Conservation (phyloP, 2,888 invertebrate genomes). For the Agrilus cyanescens region DNA sequence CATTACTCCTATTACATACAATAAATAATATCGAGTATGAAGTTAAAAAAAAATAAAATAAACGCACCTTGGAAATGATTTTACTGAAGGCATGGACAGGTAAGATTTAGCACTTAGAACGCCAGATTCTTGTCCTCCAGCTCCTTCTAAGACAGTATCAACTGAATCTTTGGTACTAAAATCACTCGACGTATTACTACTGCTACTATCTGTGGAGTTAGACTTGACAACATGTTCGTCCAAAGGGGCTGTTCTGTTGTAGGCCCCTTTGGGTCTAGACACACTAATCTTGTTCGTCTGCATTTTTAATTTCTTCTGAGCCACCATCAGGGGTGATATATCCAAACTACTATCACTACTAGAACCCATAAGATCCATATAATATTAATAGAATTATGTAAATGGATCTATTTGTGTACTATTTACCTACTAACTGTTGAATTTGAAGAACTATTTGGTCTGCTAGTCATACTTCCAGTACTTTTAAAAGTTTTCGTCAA, state of each 20-base stretch:
- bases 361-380: background rate
- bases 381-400: background rate
- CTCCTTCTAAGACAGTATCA: constrained; percentile 22
- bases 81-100: constrained; percentile 76
- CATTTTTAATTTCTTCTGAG: constrained; percentile 22
- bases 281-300: constrained; percentile 23
- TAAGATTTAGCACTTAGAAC: constrained; percentile 56
- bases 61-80: constrained; percentile 62
- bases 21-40: constrained; percentile 11
- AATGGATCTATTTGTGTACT: background rate
- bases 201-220: constrained; percentile 25
- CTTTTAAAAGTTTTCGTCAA: constrained; percentile 21
- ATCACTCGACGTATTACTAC: constrained; percentile 26
- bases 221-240: constrained; percentile 19
- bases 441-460: constrained; percentile 25
- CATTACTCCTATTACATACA: constrained; percentile 48
- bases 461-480: constrained; percentile 16
- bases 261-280: constrained; percentile 27
- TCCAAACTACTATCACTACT: constrained; percentile 28
- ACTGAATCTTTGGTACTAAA: constrained; percentile 25
- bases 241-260: constrained; percentile 30
- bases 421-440: constrained; percentile 18
- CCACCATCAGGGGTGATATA: constrained; percentile 31
- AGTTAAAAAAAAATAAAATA: constrained; percentile 1
- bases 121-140: constrained; percentile 27